These are phyloP conservation scores for Mirza zaza DNA, from an alignment of 2,113 vertebrate genomes.

Conservation along the genomic window DNA sequence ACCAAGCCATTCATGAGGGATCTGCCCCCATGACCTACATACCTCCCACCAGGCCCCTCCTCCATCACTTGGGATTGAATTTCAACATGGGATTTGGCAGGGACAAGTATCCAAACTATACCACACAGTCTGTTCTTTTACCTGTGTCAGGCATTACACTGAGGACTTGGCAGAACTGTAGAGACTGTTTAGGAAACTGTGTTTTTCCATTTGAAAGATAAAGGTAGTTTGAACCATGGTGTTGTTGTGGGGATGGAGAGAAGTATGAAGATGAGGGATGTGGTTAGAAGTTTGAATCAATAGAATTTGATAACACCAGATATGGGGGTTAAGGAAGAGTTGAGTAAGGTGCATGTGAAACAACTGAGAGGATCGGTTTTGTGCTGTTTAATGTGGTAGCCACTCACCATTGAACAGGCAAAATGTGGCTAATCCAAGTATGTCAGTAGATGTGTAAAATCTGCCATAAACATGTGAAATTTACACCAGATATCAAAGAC, in stretches of 20 bases:
- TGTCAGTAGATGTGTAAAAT: neutral
- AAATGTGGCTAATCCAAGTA: neutral
- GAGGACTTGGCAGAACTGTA: neutral
- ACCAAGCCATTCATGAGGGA: too few species aligned
- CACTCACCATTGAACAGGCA: neutral
- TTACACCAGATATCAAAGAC: neutral
- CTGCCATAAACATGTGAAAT: neutral
- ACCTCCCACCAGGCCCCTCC: too few species aligned
- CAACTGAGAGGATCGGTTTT: neutral
- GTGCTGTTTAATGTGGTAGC: neutral
- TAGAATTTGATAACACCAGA: neutral
- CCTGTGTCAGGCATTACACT: neutral
- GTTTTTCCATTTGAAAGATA: slow-evolving; percentile 18
- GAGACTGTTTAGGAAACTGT: neutral
- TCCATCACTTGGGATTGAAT: too few species aligned
- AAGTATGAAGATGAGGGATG: neutral
- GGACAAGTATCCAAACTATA: too few species aligned
- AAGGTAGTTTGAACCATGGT: neutral
- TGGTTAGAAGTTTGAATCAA: neutral
- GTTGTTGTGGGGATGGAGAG: neutral
- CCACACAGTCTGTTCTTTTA: neutral
- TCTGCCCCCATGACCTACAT: too few species aligned
- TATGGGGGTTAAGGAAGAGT: neutral
- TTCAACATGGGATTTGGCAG: too few species aligned
- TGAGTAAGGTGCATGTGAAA: neutral